phyloP scores from a whole-genome alignment of 2,888 invertebrate species.

The Eustalomyia histrio region DNA sequence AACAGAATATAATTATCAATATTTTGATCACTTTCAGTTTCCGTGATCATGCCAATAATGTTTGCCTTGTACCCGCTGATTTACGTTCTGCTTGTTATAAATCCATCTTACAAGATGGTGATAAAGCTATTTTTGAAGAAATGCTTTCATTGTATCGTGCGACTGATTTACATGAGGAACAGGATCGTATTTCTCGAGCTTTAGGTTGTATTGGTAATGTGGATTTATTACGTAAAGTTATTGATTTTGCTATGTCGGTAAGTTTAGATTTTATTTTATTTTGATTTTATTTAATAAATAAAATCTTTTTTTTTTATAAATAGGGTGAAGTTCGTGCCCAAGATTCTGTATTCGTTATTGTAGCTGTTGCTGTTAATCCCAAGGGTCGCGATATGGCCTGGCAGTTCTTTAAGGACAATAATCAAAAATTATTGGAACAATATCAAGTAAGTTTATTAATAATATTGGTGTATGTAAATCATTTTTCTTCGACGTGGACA shows the following conservation, averaged over 20 bases:
- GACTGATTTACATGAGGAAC: constrained; percentile 95
- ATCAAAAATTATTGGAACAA: constrained; percentile 86
- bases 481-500: no score
- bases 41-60: constrained; percentile 84
- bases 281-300: not conserved
- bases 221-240: constrained; percentile 85
- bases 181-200: constrained; percentile 92
- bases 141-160: constrained; percentile 90
- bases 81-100: constrained; percentile 92
- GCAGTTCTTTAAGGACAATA: constrained; percentile 94
- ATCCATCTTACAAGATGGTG: constrained; percentile 87
- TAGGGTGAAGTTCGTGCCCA: constrained; percentile 94
- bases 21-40: constrained; percentile 79
- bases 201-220: constrained; percentile 90
- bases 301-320: constrained; percentile 59
- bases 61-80: constrained; percentile 88
- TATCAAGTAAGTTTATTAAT: constrained; percentile 82
- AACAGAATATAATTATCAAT: not conserved
- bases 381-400: constrained; percentile 92
- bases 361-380: constrained; percentile 89
- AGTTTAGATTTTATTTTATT: constrained; percentile 73
- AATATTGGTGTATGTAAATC: not conserved
- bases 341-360: constrained; percentile 93
- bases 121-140: constrained; percentile 86
- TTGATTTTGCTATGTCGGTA: constrained; percentile 91